phyloP scores from a whole-genome alignment of 2,888 invertebrate genomes.

The Phortica okadai region DNA sequence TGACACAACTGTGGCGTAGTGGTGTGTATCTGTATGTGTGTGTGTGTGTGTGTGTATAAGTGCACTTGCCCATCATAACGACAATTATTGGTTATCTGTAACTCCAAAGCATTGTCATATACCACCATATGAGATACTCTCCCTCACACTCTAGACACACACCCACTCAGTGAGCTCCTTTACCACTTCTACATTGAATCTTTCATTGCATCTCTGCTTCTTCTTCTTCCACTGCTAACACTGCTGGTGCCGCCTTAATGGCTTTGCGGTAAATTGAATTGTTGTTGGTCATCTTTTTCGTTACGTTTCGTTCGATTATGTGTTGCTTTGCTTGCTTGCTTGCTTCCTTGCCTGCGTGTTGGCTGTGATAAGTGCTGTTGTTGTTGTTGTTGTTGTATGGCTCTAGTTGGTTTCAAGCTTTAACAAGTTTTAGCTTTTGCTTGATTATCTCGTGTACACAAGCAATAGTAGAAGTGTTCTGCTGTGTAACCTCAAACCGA shows the following conservation, averaged over 20 bases:
- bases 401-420: not conserved
- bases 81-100: constrained; percentile 61
- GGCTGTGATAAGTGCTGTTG: constrained; percentile 49
- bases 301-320: constrained; percentile 45
- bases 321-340: constrained; percentile 19
- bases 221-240: not conserved
- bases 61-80: constrained; percentile 44
- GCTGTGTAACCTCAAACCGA: constrained; percentile 34
- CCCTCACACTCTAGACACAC: no score
- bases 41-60: not conserved
- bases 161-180: no score
- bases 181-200: no score
- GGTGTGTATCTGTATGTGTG: not conserved
- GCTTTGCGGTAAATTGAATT: constrained; percentile 70
- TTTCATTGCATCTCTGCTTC: not conserved
- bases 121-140: no score
- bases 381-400: constrained; percentile 33
- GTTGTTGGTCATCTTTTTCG: constrained; percentile 64
- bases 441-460: constrained; percentile 30
- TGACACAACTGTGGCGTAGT: not conserved
- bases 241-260: constrained; percentile 53
- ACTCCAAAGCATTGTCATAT: not conserved
- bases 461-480: constrained; percentile 44
- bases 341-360: constrained; percentile 27
- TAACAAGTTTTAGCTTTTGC: constrained; percentile 30